Base-by-base conservation (phyloP, 2,797 vertebrate genomes). In the Pygocentrus nattereri region DNA sequence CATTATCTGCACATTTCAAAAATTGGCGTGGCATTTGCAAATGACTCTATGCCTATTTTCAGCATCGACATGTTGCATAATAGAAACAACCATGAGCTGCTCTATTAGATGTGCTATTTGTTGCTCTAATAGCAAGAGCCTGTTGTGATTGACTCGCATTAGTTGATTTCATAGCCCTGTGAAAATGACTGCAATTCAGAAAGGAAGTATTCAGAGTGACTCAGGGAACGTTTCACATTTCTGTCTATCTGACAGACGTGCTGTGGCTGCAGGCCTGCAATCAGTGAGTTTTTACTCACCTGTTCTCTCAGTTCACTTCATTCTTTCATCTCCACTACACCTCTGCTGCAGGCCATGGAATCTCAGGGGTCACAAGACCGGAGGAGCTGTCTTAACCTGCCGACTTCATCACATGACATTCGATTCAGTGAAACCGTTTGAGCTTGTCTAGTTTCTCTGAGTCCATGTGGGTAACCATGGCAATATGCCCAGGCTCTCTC, bases 361-460 rank as follows among this genome's bases (percentile, higher is more conserved):
- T 49, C 56, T 23, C 38, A 38, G n/a, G 44, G 79, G 78, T 86
- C 84, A 82, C 74, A 79, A 76, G 75, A 78, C 77, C 62, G 41
- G 15, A 68, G 71, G 64, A 44, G 59, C 44, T 54, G 11, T 56
- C 23, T 34, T 59, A 10, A 49, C 59, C 50, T 25, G 18, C 71
- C 72, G 47, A 41, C 73, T 31, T 34, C 67, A 52, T 82, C 78
- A 15, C 65, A 74, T 56, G 62, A 77, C 23, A 16, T 50, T 74
- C 25, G 16, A 50, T 70, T 77, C 69, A 70, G 54, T 83, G 76
- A 69, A 16, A 58, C 47, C 31, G 25, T 76, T 68, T 64, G 74
- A 81, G 73, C 0, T 7, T 41, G 68, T 81, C 77, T 59, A 19
- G 23, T 76, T 79, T 65, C 64, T 49, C 74, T 81, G 30, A 77